Conservation (phyloP, 1,140 invertebrate species). For the Venustaconcha ellipsiformis region DNA sequence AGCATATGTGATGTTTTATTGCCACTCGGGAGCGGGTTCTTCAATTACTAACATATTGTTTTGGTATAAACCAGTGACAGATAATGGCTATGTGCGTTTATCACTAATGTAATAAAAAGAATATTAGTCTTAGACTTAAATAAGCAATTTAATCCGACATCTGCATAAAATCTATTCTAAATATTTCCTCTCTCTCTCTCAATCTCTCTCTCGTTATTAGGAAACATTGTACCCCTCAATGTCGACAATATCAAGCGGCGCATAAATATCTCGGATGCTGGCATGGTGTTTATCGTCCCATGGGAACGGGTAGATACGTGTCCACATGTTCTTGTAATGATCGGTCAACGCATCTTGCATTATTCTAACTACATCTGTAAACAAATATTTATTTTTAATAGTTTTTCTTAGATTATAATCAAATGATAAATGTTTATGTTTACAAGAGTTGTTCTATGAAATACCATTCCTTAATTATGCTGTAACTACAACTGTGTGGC, state of each 20-base stretch:
- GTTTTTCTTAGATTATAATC: not conserved
- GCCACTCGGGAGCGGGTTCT: too few relatives aligned
- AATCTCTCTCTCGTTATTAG: not conserved
- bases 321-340: slow-evolving; percentile 41
- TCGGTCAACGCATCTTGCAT: slow-evolving; percentile 35
- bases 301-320: slow-evolving; percentile 43
- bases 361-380: slow-evolving; percentile 43
- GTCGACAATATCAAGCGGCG: slow-evolving; percentile 45
- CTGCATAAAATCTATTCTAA: too few relatives aligned
- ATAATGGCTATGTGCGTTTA: too few relatives aligned
- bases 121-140: too few relatives aligned
- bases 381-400: not conserved
- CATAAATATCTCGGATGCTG: slow-evolving; percentile 48
- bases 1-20: too few relatives aligned
- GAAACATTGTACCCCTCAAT: slow-evolving; percentile 34
- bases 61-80: too few relatives aligned
- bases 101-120: too few relatives aligned
- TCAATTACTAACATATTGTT: too few relatives aligned
- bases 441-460: not conserved
- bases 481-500: too few relatives aligned
- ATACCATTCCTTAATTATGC: too few relatives aligned
- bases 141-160: too few relatives aligned
- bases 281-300: slow-evolving; percentile 44
- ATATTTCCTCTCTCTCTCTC: not conserved
- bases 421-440: not conserved